phyloP scores from a whole-genome alignment of 2,113 vertebrate genomes.

The Petroica traversi region DNA sequence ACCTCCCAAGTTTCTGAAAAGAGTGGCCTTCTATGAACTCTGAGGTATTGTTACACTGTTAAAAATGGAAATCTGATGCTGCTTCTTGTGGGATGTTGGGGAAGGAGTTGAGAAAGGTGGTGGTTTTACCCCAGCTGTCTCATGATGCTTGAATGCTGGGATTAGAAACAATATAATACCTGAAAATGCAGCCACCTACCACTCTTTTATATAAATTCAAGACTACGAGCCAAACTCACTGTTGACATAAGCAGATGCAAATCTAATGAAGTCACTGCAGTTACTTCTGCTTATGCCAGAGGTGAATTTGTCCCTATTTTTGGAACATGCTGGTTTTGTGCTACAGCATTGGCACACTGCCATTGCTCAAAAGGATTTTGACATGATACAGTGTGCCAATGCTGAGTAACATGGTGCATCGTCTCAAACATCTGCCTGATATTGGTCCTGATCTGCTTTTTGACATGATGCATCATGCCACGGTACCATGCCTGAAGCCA shows the following conservation, averaged over 20 bases:
- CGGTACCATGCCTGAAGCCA: not conserved
- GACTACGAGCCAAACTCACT: not conserved
- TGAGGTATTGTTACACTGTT: not conserved
- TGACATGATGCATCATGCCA: not conserved
- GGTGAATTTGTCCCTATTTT: conserved; percentile 62
- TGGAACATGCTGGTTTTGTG: not conserved
- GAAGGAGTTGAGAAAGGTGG: not conserved
- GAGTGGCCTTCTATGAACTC: not conserved
- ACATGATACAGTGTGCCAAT: not conserved
- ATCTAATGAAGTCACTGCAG: conserved; percentile 58
- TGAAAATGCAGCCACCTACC: conserved; percentile 12
- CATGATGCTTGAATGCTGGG: not conserved
- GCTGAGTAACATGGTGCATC: not conserved
- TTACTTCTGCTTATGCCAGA: conserved; percentile 31
- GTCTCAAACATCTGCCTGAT: conserved; percentile 19
- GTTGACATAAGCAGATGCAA: conserved; percentile 60
- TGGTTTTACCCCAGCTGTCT: not conserved
- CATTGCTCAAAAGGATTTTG: no score
- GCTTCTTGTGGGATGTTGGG: not conserved
- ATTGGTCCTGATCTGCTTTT: not conserved
- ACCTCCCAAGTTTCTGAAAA: not conserved
- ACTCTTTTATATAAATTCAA: conserved; percentile 3
- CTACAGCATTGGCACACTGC: not conserved
- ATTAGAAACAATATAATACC: not conserved
- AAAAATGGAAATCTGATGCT: not conserved